Evolutionary conservation across 2,888 invertebrate species (phyloP).

Genomic region (Alloplasta piceator): DNA sequence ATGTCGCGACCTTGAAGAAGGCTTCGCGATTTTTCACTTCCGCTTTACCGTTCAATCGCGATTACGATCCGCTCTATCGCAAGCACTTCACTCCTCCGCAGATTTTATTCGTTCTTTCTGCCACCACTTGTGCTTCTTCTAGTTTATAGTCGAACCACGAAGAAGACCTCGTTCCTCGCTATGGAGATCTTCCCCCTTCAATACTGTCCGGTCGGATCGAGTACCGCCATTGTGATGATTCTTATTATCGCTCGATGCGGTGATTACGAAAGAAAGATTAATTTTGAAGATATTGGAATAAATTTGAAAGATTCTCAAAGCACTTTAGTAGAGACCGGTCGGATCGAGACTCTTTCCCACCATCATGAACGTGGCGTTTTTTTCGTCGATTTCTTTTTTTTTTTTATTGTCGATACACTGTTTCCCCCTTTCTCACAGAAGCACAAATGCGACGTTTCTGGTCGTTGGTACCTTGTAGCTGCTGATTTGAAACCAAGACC

Average conservation of each 20-base stretch:
- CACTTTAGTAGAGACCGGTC: conserved; percentile 78
- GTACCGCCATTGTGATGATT: conserved; percentile 71
- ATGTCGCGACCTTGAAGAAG: conserved; percentile 76
- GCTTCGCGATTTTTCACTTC: conserved; percentile 55
- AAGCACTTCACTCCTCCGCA: background rate
- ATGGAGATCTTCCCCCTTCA: conserved; percentile 65
- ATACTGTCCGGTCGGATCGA: conserved; percentile 80
- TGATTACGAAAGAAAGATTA: background rate
- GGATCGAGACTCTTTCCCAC: conserved; percentile 78
- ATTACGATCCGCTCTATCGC: conserved; percentile 19
- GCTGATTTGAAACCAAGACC: conserved; percentile 17
- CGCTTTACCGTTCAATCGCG: conserved; percentile 31
- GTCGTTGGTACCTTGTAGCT: conserved; percentile 5
- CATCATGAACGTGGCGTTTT: conserved; percentile 71
- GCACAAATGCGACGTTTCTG: background rate
- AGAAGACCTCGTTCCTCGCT: conserved; percentile 22
- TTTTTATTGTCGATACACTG: conserved; percentile 30
- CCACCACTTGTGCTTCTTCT: conserved; percentile 62
- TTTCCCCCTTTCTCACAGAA: conserved; percentile 7
- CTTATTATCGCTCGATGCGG: conserved; percentile 5
- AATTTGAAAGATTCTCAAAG: conserved; percentile 1
- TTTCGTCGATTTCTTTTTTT: background rate
- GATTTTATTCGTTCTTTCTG: conserved; percentile 64
- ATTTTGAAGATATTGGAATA: background rate
- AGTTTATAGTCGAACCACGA: background rate